Conservation (phyloP, 2,797 vertebrate genomes). For the Synaphobranchus kaupii region DNA sequence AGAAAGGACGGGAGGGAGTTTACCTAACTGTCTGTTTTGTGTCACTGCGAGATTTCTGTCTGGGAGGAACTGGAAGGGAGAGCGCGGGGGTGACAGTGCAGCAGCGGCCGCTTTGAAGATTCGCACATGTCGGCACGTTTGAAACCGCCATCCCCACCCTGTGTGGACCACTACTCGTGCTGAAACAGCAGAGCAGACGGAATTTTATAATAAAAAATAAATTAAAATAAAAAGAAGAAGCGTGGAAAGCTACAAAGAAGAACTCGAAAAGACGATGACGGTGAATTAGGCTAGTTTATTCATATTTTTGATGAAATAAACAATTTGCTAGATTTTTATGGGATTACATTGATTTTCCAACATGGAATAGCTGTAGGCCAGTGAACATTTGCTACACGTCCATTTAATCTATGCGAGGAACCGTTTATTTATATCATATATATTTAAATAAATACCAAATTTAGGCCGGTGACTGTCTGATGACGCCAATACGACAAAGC, state of each 20-base stretch:
- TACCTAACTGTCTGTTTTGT: background rate
- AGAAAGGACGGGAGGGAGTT: constrained; percentile 24
- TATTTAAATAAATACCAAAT: constrained; percentile 61
- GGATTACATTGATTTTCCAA: constrained; percentile 39
- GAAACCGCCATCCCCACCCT: constrained; percentile 68
- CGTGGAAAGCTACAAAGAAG: constrained; percentile 13
- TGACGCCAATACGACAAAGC: constrained; percentile 70
- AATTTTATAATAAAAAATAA: constrained; percentile 33
- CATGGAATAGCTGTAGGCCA: constrained; percentile 33
- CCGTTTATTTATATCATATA: constrained; percentile 47
- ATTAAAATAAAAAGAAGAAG: constrained; percentile 27
- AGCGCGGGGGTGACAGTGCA: constrained; percentile 43
- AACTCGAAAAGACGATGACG: background rate
- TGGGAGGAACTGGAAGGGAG: background rate
- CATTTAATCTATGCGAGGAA: constrained; percentile 42
- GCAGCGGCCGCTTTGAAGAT: constrained; percentile 63
- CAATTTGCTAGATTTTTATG: constrained; percentile 42
- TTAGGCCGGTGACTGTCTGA: constrained; percentile 71
- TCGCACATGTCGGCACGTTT: constrained; percentile 74
- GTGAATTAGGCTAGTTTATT: constrained; percentile 23
- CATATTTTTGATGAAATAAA: constrained; percentile 16
- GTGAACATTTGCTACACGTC: constrained; percentile 3
- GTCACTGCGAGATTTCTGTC: constrained; percentile 24
- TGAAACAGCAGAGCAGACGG: constrained; percentile 46
- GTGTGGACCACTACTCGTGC: constrained; percentile 47